Conservation (phyloP, 2,797 vertebrate genomes). For the Aldrovandia affinis region DNA sequence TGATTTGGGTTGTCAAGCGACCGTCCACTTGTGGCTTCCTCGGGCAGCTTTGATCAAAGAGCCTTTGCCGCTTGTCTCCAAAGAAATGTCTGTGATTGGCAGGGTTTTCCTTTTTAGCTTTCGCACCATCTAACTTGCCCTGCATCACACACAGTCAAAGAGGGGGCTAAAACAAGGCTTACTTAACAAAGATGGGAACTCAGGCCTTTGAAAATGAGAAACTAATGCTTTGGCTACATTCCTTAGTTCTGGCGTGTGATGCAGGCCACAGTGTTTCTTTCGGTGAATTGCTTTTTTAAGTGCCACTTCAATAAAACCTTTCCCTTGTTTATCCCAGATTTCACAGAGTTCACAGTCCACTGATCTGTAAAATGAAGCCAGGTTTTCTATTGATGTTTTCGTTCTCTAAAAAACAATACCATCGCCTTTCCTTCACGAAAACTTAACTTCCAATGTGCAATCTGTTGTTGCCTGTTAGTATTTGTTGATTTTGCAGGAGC, state of each 20-base stretch:
- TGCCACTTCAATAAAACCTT: background rate
- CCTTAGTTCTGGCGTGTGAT: background rate
- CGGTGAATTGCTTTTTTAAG: background rate
- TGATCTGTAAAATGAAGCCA: background rate
- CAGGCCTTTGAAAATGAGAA: background rate
- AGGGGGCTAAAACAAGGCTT: background rate
- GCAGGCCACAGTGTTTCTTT: background rate
- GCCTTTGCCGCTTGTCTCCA: background rate
- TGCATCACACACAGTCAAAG: too few species aligned
- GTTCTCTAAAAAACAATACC: background rate
- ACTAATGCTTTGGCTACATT: background rate
- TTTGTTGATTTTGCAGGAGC: background rate
- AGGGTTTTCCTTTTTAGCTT: background rate
- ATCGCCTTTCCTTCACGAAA: background rate
- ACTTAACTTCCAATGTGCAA: background rate
- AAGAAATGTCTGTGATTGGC: too few species aligned
- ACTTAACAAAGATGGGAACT: background rate
- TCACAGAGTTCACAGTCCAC: background rate
- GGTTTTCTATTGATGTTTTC: slow-evolving; percentile 2
- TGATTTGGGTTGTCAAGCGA: background rate
- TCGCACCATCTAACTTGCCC: background rate
- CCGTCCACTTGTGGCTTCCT: background rate
- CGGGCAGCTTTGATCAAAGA: background rate
- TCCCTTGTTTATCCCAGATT: background rate
- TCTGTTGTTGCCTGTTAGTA: background rate